These are phyloP conservation scores for Calvadosia cruxmelitensis DNA, from an alignment of 30 jellyfish, hydroid and myxozoan genomes.

Conservation along the genomic window DNA sequence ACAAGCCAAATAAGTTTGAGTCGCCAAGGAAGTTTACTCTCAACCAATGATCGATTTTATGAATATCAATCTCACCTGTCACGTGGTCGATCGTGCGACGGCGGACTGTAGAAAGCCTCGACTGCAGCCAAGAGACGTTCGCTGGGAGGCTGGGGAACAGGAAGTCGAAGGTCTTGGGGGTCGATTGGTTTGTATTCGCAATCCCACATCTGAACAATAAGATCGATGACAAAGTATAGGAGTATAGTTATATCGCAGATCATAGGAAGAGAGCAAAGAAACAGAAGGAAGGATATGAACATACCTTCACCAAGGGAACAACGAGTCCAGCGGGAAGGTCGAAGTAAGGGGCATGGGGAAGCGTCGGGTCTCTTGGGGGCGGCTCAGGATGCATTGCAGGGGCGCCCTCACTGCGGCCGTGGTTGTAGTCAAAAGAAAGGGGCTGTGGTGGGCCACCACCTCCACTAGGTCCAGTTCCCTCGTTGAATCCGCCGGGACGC, in stretches of 20 bases:
- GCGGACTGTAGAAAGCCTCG: conserved; percentile 93
- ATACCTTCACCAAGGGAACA: conserved; percentile 89
- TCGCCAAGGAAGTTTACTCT: neutral
- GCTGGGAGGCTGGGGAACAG: conserved; percentile 99
- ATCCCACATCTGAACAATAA: conserved; percentile 69
- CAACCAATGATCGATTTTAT: too few relatives aligned
- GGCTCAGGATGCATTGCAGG: conserved; percentile 31
- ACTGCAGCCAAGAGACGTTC: conserved; percentile 91
- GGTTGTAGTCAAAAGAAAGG: conserved; percentile 90
- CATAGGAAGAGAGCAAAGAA: too few relatives aligned
- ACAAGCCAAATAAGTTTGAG: neutral
- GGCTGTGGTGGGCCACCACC: conserved; percentile 72
- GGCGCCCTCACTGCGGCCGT: conserved; percentile 65
- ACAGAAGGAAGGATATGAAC: neutral
- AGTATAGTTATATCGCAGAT: too few relatives aligned
- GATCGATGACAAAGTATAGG: too few relatives aligned
- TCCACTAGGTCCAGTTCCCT: conserved; percentile 39
- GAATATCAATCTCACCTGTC: conserved; percentile 49
- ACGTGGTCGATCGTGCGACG: conserved; percentile 96
- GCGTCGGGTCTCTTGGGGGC: conserved; percentile 75
- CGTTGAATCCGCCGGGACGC: neutral
- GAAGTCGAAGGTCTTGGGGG: conserved; percentile 83
- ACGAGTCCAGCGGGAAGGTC: conserved; percentile 96
- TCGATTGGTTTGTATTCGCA: conserved; percentile 81
- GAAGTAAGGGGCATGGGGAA: conserved; percentile 80